These are phyloP conservation scores for Volucella zonaria DNA, from an alignment of 2,888 invertebrate species.

Conservation along the genomic window DNA sequence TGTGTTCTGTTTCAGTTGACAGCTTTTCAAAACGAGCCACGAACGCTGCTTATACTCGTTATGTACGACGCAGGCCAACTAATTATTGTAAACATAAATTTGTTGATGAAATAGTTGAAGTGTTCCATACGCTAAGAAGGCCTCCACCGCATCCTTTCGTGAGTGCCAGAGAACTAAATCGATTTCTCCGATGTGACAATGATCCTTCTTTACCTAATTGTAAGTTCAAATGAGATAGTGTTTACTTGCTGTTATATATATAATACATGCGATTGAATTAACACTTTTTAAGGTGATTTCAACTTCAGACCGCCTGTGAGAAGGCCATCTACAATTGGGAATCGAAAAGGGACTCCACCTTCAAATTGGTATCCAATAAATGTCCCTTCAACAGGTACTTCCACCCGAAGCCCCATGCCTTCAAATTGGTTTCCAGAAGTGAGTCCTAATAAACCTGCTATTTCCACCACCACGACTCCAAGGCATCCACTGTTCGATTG, in stretches of 20 bases:
- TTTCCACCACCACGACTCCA: background rate
- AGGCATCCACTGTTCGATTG: background rate
- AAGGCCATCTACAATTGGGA: too few relatives aligned
- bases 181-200: constrained; percentile 77
- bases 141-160: constrained; percentile 63
- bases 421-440: too few relatives aligned
- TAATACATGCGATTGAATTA: background rate
- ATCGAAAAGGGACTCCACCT: too few relatives aligned
- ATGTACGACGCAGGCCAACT: constrained; percentile 71
- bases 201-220: constrained; percentile 75
- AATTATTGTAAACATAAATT: constrained; percentile 66
- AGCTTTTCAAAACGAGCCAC: background rate
- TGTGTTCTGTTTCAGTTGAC: constrained; percentile 9
- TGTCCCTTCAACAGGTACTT: too few relatives aligned
- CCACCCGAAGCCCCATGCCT: too few relatives aligned
- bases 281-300: too few relatives aligned
- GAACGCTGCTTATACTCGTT: constrained; percentile 74
- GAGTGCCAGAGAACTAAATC: constrained; percentile 75
- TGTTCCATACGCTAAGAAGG: constrained; percentile 71
- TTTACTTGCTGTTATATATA: background rate
- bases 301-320: too few relatives aligned
- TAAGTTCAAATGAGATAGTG: constrained; percentile 70
- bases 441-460: too few relatives aligned
- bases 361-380: too few relatives aligned
- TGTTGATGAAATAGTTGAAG: constrained; percentile 76